Percentiles rank a stretch among this genome's conserved stretches.
Conservation (phyloP, 2,888 invertebrate species). For the Drosophila nigricruria region DNA sequence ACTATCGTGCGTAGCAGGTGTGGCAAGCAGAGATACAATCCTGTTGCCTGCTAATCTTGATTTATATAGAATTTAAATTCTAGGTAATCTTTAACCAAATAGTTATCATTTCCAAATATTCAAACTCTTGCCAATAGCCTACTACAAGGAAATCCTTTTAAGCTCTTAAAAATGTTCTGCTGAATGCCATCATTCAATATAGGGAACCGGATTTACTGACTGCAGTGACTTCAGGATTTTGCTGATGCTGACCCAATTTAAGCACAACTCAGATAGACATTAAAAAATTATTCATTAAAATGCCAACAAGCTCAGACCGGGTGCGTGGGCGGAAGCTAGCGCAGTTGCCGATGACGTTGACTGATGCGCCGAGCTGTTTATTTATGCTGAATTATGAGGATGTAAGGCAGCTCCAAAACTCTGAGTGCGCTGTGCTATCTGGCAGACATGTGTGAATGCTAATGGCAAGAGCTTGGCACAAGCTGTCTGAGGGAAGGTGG, state of each 20-base stretch:
- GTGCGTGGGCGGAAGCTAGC: background rate
- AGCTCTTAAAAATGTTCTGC: background rate
- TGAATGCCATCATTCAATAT: constrained; percentile 12
- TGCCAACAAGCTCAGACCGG: constrained; percentile 9
- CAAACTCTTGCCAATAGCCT: background rate
- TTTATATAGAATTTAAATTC: background rate
- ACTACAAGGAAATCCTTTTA: background rate
- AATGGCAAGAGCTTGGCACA: constrained; percentile 23
- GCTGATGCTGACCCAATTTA: constrained; percentile 43
- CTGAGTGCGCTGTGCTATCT: constrained; percentile 21
- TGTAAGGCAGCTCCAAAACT: constrained; percentile 16
- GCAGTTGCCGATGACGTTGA: constrained; percentile 65
- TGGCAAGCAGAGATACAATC: background rate
- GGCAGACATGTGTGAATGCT: constrained; percentile 48
- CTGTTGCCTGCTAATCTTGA: background rate
- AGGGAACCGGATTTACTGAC: background rate
- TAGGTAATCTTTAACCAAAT: too few species aligned
- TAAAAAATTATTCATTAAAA: constrained; percentile 75
- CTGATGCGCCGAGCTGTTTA: constrained; percentile 61
- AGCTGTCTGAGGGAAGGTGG: background rate
- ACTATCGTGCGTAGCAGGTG: background rate
- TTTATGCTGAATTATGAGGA: constrained; percentile 52
- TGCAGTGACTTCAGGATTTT: constrained; percentile 18
- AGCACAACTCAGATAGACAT: constrained; percentile 45
- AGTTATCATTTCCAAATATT: background rate